Evolutionary conservation across 2,888 invertebrate species (phyloP).

Genomic region (Hylaea fasciaria): DNA sequence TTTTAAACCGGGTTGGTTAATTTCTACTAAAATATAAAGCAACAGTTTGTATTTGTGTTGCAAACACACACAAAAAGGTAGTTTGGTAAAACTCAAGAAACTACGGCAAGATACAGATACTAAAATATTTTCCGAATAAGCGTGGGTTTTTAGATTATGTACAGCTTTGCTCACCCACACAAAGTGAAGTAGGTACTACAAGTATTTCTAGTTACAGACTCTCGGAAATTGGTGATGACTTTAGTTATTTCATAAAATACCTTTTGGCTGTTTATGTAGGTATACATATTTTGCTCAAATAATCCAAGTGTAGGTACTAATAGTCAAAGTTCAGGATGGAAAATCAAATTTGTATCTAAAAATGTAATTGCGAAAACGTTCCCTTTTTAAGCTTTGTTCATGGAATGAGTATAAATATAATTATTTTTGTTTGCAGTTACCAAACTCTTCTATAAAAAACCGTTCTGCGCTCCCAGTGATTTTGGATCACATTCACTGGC

Average conservation of each 20-base stretch:
- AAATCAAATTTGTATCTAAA: background rate
- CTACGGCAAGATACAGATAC: background rate
- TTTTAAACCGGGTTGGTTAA: too few species aligned
- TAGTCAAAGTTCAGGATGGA: background rate
- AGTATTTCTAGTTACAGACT: background rate
- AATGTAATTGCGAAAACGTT: slow-evolving; percentile 1
- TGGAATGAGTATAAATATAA: slow-evolving; percentile 11
- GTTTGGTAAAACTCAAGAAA: slow-evolving; percentile 1
- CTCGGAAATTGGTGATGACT: background rate
- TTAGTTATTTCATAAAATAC: background rate
- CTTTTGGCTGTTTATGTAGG: background rate
- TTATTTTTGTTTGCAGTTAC: slow-evolving; percentile 65
- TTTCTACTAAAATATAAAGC: too few species aligned
- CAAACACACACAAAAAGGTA: slow-evolving; percentile 1
- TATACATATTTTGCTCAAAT: background rate
- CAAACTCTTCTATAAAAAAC: slow-evolving; percentile 78
- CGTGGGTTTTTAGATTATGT: slow-evolving; percentile 8
- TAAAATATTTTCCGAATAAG: slow-evolving; percentile 1
- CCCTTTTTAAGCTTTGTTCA: slow-evolving; percentile 1
- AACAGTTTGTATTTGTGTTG: too few species aligned
- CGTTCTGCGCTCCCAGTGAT: slow-evolving; percentile 85
- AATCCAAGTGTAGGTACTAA: background rate
- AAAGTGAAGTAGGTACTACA: background rate
- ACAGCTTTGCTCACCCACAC: slow-evolving; percentile 10
- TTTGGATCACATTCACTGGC: slow-evolving; percentile 83